A percentile compares a stretch with the other conserved stretches of the same genome.
Evolutionary conservation across 1,140 invertebrate species (phyloP).

Genomic region (Rhyzopertha dominica): DNA sequence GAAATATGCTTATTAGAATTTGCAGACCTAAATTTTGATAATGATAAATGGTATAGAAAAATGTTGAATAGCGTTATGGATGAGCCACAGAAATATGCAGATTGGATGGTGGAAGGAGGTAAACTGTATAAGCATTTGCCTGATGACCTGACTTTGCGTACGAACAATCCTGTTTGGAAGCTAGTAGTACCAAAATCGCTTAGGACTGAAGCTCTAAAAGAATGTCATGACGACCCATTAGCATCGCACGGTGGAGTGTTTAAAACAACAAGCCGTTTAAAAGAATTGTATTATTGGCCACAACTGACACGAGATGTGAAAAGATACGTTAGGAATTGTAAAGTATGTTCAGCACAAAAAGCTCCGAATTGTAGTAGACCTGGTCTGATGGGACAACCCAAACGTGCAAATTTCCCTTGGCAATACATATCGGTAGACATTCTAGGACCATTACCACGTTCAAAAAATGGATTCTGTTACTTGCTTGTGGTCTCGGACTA

Average conservation of each 20-base stretch:
- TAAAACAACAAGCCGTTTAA: conserved; percentile 21
- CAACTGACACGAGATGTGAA: conserved; percentile 2
- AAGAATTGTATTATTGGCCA: conserved; percentile 10
- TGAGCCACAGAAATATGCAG: no score
- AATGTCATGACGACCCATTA: conserved; percentile 22
- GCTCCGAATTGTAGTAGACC: not conserved
- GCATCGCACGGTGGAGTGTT: conserved; percentile 25
- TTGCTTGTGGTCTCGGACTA: conserved; percentile 13
- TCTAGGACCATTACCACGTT: conserved; percentile 11
- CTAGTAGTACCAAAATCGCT: conserved; percentile 19
- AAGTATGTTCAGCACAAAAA: not conserved
- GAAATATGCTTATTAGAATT: no score
- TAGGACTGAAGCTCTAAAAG: conserved; percentile 17
- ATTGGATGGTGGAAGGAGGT: no score
- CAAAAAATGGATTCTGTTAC: conserved; percentile 6
- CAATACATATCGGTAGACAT: conserved; percentile 12
- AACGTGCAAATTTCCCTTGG: conserved; percentile 10
- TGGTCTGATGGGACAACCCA: conserved; percentile 5
- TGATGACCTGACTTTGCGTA: no score
- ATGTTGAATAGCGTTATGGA: no score
- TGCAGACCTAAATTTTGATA: no score
- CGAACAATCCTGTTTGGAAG: conserved; percentile 27
- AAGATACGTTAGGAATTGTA: not conserved
- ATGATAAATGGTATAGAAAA: no score
- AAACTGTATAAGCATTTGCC: no score